phyloP scores from a whole-genome alignment of 2,113 vertebrate species.

The Poecilia latipinna region DNA sequence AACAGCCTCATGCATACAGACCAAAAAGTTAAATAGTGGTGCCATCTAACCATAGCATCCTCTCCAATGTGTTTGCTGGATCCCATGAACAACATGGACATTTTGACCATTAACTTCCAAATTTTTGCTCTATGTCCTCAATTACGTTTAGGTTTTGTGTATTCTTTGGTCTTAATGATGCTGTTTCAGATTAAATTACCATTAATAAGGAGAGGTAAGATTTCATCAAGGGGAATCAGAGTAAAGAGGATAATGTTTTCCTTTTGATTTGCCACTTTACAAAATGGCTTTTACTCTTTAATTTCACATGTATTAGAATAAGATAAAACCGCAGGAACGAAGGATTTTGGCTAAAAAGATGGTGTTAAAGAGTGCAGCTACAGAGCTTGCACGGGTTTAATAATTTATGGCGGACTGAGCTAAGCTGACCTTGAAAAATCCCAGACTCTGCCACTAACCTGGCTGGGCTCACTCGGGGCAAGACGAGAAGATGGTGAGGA shows the following conservation, averaged over 20 bases:
- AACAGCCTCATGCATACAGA: no score
- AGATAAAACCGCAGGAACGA: conserved; percentile 4
- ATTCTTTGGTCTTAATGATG: no score
- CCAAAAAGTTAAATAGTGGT: no score
- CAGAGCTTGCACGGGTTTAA: conserved; percentile 66
- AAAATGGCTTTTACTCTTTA: not conserved
- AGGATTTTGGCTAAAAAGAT: conserved; percentile 12
- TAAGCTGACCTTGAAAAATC: conserved; percentile 74
- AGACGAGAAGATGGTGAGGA: conserved; percentile 39
- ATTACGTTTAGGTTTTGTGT: no score
- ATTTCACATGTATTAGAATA: not conserved
- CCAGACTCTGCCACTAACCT: conserved; percentile 56
- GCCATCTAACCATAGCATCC: not conserved
- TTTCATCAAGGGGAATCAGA: no score
- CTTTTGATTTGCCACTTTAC: not conserved
- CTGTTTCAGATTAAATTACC: no score
- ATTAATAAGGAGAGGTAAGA: no score
- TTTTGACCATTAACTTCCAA: no score
- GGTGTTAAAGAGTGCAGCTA: conserved; percentile 27
- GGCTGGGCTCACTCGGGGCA: conserved; percentile 60
- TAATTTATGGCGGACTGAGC: conserved; percentile 77
- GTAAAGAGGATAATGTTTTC: no score
- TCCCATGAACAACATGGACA: not conserved
- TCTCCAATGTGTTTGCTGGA: not conserved
- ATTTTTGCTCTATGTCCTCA: no score